These are phyloP conservation scores for Sphaeridia pumilis DNA, from an alignment of 2,888 invertebrate species.

Conservation along the genomic window DNA sequence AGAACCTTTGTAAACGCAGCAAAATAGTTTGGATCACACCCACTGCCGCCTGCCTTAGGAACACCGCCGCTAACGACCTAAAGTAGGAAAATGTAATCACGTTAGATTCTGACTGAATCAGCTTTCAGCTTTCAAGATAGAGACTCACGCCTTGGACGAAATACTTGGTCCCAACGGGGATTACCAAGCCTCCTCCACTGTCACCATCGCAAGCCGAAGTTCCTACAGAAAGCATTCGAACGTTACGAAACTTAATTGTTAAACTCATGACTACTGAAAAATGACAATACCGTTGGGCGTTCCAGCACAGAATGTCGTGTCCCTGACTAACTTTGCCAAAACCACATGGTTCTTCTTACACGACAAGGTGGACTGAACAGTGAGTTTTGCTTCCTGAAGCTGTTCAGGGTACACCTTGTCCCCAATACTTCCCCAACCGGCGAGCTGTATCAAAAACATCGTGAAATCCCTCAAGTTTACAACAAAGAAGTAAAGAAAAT, in stretches of 20 bases:
- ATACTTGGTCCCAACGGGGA: slow-evolving; percentile 8
- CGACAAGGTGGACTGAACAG: slow-evolving; percentile 8
- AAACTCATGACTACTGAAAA: too few relatives aligned
- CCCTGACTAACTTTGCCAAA: slow-evolving; percentile 12
- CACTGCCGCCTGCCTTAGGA: slow-evolving; percentile 9
- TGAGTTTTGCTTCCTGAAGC: slow-evolving; percentile 14
- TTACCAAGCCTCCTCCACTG: slow-evolving; percentile 18
- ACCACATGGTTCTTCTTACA: slow-evolving; percentile 14
- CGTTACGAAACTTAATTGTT: not conserved
- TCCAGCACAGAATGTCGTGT: slow-evolving; percentile 22
- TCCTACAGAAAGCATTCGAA: slow-evolving; percentile 6
- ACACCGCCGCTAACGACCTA: slow-evolving; percentile 18
- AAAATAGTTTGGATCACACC: slow-evolving; percentile 17
- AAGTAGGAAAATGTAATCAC: not conserved
- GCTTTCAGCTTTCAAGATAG: too few relatives aligned
- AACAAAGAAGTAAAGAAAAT: too few relatives aligned
- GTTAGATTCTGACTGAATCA: too few relatives aligned
- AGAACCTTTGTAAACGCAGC: slow-evolving; percentile 18
- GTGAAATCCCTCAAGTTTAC: too few relatives aligned
- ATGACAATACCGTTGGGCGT: slow-evolving; percentile 15
- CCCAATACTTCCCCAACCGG: slow-evolving; percentile 19
- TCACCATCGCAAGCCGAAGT: slow-evolving; percentile 23
- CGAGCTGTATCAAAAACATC: too few relatives aligned
- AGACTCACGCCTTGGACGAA: slow-evolving; percentile 10
- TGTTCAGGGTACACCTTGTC: slow-evolving; percentile 15